Evolutionary conservation across 2,113 vertebrate genomes (phyloP).

Genomic region (Thunnus maccoyii): DNA sequence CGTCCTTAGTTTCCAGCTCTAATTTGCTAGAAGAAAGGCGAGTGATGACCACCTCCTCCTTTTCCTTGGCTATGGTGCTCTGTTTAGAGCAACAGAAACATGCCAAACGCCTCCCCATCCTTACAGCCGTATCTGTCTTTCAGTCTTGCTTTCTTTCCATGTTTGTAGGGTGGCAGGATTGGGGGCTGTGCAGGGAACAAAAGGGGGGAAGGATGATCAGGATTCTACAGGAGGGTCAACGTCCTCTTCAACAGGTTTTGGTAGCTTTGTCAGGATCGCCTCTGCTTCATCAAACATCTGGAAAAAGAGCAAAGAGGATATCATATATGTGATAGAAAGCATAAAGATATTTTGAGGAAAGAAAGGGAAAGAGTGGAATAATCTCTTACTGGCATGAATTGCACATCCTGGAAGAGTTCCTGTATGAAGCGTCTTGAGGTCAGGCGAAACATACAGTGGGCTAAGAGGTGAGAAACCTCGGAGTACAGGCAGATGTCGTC

Average conservation of each 20-base stretch:
- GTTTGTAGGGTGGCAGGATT: conserved; percentile 53
- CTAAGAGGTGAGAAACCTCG: conserved; percentile 95
- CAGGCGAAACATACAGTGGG: conserved; percentile 96
- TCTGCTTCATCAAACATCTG: conserved; percentile 99
- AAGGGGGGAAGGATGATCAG: conserved; percentile 82
- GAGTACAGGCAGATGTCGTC: conserved; percentile 99
- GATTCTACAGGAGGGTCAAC: conserved; percentile 86
- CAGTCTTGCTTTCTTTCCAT: conserved; percentile 39
- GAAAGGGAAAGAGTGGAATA: neutral
- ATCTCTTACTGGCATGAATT: conserved; percentile 93
- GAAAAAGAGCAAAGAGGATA: neutral
- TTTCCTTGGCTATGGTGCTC: conserved; percentile 42
- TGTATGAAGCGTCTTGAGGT: conserved; percentile 97
- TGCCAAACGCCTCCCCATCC: conserved; percentile 32
- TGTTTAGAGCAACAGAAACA: conserved; percentile 58
- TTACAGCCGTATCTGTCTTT: conserved; percentile 37
- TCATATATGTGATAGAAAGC: neutral
- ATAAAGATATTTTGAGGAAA: neutral
- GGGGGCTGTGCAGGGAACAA: conserved; percentile 55
- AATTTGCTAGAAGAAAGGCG: conserved; percentile 35
- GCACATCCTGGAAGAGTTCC: conserved; percentile 98
- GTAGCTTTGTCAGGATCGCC: conserved; percentile 89
- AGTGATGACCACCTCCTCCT: conserved; percentile 32
- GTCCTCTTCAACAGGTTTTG: conserved; percentile 85
- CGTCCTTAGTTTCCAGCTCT: conserved; percentile 53